A percentile compares a stretch with the other conserved stretches of the same genome.
Evolutionary conservation across 2,797 vertebrate species (phyloP).

Genomic region (Channallabes apus): DNA sequence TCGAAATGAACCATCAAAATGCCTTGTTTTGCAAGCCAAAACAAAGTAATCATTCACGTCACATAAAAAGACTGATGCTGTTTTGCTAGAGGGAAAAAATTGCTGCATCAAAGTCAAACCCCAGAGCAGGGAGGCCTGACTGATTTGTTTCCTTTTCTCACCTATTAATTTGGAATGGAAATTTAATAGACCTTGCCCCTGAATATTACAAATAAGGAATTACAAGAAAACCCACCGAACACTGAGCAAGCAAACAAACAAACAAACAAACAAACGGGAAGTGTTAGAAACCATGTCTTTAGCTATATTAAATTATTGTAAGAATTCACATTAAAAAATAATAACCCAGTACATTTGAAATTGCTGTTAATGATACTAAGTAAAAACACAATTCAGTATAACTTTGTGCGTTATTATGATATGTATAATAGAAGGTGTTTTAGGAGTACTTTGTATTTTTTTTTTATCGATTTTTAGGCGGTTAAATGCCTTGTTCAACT

Average conservation of each 20-base stretch:
- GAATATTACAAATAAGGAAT: slow-evolving; percentile 53
- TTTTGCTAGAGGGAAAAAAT: slow-evolving; percentile 40
- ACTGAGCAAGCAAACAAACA: slow-evolving; percentile 14
- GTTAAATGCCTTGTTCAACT: not conserved
- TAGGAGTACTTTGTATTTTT: slow-evolving; percentile 15
- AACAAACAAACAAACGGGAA: slow-evolving; percentile 21
- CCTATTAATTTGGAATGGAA: slow-evolving; percentile 50
- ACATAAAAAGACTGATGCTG: slow-evolving; percentile 44
- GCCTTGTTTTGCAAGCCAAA: slow-evolving; percentile 43
- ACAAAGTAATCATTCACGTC: slow-evolving; percentile 49
- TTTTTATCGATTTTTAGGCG: not conserved
- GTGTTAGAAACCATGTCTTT: slow-evolving; percentile 25
- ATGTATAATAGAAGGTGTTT: slow-evolving; percentile 40
- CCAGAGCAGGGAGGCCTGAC: slow-evolving; percentile 42
- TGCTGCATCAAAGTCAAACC: slow-evolving; percentile 41
- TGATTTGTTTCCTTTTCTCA: slow-evolving; percentile 45
- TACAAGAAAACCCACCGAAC: slow-evolving; percentile 35
- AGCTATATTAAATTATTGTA: slow-evolving; percentile 51
- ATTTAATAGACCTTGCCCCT: slow-evolving; percentile 50
- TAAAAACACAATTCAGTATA: slow-evolving; percentile 34
- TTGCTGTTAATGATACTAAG: not conserved
- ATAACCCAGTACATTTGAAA: slow-evolving; percentile 1
- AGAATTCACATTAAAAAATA: slow-evolving; percentile 22
- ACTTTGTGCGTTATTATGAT: slow-evolving; percentile 37
- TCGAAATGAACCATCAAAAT: slow-evolving; percentile 43